Percentiles rank a stretch among this genome's conserved stretches.
These are phyloP conservation scores for Perccottus glenii DNA, from an alignment of 2,113 vertebrate genomes.

Conservation along the genomic window DNA sequence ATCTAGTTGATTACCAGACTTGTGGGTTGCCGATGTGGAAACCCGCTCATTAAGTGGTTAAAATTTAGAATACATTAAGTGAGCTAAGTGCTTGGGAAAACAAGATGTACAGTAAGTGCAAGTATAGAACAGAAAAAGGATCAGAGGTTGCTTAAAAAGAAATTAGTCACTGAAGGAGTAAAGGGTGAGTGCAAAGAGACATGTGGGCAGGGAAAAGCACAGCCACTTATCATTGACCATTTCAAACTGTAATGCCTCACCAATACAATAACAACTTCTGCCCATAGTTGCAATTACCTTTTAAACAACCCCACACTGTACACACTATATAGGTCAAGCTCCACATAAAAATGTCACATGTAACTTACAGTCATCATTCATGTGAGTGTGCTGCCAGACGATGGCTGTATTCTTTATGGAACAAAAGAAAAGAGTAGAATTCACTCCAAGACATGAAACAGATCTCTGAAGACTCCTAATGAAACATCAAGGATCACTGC, in stretches of 20 bases:
- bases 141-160: not conserved
- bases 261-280: conserved; percentile 6
- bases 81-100: conserved; percentile 7
- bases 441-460: conserved; percentile 10
- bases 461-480: conserved; percentile 12
- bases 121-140: not conserved
- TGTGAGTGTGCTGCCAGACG: not conserved
- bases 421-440: not conserved
- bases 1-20: too few species aligned
- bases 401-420: not conserved
- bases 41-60: not conserved
- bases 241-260: conserved; percentile 14
- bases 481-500: conserved; percentile 1
- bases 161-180: not conserved
- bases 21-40: too few species aligned
- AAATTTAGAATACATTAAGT: not conserved
- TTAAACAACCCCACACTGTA: not conserved
- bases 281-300: not conserved
- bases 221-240: not conserved
- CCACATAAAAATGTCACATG: conserved; percentile 3
- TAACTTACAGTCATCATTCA: not conserved
- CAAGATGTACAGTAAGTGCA: not conserved
- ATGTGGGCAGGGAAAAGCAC: conserved; percentile 8
- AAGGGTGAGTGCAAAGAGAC: not conserved
- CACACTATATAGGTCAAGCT: not conserved